Conservation (phyloP, 2,888 invertebrate genomes). For the Lepidonotus clava region DNA sequence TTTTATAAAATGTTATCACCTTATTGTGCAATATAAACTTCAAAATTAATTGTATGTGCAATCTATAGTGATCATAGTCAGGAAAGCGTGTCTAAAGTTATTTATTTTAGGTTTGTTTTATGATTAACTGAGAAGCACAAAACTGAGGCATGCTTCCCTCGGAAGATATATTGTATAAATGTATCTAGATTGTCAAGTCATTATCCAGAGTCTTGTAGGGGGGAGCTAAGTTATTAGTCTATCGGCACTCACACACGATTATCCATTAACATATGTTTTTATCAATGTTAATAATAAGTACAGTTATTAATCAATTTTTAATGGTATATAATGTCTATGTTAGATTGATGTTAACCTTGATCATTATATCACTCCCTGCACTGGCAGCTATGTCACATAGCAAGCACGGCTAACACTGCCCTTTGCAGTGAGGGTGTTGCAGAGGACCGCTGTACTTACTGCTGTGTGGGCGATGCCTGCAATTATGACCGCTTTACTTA, state of each 20-base stretch:
- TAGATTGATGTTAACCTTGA: neutral
- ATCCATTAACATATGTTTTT: neutral
- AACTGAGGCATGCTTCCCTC: too few species aligned
- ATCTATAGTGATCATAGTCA: neutral
- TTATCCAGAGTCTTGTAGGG: neutral
- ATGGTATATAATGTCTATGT: neutral
- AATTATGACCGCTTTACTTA: constrained; percentile 41
- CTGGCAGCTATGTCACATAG: neutral
- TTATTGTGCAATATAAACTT: neutral
- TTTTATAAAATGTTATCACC: neutral
- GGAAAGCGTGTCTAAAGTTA: neutral
- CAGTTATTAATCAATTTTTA: neutral
- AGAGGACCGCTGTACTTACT: neutral
- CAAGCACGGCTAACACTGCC: neutral
- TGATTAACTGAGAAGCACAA: too few species aligned
- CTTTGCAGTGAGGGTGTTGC: neutral
- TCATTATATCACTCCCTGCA: neutral
- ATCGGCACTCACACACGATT: neutral
- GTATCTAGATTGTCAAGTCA: neutral
- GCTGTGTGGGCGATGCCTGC: constrained; percentile 45
- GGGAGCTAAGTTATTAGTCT: neutral
- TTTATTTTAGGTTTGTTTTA: neutral
- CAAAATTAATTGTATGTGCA: neutral
- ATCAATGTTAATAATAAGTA: neutral
- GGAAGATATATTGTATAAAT: neutral